Percentiles rank a stretch among this genome's conserved stretches.
Evolutionary conservation across 1,140 invertebrate species (phyloP).

Genomic region (Ceratosolen fusciceps): DNA sequence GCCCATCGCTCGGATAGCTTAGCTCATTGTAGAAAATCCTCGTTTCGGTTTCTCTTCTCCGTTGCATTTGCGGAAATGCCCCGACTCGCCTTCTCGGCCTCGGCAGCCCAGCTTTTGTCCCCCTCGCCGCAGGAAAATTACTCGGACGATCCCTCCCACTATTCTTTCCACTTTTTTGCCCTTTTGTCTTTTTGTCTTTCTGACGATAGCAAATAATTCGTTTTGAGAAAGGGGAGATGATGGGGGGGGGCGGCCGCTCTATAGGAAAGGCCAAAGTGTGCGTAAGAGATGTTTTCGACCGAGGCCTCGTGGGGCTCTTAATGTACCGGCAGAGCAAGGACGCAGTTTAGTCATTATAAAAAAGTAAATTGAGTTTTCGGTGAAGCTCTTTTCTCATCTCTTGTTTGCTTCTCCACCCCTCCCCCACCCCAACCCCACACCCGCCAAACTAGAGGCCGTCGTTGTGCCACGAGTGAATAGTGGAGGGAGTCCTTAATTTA

Average conservation of each 20-base stretch:
- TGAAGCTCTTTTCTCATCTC: too few relatives aligned
- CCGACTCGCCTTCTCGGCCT: constrained; percentile 7
- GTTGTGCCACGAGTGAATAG: too few relatives aligned
- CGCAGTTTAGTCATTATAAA: background rate
- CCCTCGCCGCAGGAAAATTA: constrained; percentile 40
- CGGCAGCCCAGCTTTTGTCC: background rate
- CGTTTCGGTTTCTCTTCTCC: constrained; percentile 2
- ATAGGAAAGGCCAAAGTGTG: constrained; percentile 4
- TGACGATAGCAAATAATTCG: constrained; percentile 21
- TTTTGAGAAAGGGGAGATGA: background rate
- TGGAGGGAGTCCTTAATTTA: too few relatives aligned
- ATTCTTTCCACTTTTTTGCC: too few relatives aligned
- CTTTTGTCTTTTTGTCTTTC: too few relatives aligned
- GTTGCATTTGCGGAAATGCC: background rate
- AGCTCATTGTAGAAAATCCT: background rate
- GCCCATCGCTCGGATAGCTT: background rate
- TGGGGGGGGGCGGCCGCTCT: background rate
- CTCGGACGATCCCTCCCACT: background rate
- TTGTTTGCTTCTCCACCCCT: too few relatives aligned
- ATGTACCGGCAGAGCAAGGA: background rate
- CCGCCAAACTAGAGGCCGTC: too few relatives aligned
- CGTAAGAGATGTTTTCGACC: background rate
- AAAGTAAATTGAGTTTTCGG: too few relatives aligned
- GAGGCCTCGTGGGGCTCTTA: background rate
- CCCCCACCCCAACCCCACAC: too few relatives aligned